A percentile compares a stretch with the other conserved stretches of the same genome.
Conservation (phyloP, 2,113 vertebrate genomes). For the Brevimyrus niger region DNA sequence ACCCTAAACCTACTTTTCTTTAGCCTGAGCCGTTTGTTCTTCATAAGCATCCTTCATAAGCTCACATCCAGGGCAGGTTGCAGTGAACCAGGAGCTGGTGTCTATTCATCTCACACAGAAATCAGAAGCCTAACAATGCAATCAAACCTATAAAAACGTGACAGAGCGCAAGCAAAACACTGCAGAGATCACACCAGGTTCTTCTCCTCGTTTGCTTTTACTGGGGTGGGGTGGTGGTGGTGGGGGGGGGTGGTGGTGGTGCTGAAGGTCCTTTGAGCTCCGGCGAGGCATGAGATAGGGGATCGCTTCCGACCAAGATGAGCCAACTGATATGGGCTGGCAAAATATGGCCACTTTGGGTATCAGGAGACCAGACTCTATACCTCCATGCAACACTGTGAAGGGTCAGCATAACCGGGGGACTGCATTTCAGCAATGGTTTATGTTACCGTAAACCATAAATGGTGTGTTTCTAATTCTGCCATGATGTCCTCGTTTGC, state of each 20-base stretch:
- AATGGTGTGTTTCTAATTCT: background rate
- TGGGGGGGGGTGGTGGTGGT: too few species aligned
- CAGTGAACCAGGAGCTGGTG: background rate
- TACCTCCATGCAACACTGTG: background rate
- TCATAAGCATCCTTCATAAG: background rate
- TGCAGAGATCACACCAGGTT: background rate
- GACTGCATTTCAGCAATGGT: background rate
- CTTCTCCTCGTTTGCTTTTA: background rate
- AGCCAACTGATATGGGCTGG: background rate
- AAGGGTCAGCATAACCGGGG: background rate
- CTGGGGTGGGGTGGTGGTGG: background rate
- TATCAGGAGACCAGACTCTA: background rate
- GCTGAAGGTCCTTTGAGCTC: background rate
- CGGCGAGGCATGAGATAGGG: background rate
- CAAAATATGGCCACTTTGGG: background rate
- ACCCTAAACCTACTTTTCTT: background rate
- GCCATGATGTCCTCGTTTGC: background rate
- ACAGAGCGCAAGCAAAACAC: background rate
- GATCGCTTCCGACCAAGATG: background rate
- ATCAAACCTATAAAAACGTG: background rate
- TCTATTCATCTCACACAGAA: background rate
- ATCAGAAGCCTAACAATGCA: background rate
- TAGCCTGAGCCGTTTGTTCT: background rate
- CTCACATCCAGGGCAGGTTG: background rate
- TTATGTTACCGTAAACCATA: background rate